Evolutionary conservation across 2,113 vertebrate species (phyloP).

Genomic region (Petromus typicus): DNA sequence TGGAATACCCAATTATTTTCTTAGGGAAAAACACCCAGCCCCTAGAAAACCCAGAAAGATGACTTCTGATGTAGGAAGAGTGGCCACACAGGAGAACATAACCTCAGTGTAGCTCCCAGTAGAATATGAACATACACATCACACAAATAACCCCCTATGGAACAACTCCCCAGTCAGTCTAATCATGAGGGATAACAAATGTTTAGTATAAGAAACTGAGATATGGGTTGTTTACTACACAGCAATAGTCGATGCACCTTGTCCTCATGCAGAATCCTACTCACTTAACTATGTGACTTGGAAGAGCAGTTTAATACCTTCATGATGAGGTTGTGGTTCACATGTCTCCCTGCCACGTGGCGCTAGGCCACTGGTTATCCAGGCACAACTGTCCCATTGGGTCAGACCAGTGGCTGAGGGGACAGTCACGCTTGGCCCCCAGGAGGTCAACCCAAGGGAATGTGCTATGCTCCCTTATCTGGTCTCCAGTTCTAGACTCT

Average conservation of each 20-base stretch:
- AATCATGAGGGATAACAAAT: not conserved
- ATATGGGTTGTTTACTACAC: not conserved
- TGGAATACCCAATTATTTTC: not conserved
- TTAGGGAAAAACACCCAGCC: not conserved
- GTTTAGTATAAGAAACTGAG: not conserved
- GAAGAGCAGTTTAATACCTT: not conserved
- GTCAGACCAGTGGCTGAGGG: no score
- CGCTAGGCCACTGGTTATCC: not conserved
- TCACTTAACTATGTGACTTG: not conserved
- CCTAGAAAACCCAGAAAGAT: not conserved
- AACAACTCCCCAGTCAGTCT: not conserved
- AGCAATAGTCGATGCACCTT: not conserved
- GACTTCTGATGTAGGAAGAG: not conserved
- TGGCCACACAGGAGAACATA: not conserved
- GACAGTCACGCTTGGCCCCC: no score
- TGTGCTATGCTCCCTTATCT: not conserved
- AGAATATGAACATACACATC: not conserved
- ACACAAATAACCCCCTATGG: not conserved
- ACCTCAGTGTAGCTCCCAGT: not conserved
- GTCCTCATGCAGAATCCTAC: not conserved
- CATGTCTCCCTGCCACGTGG: not conserved
- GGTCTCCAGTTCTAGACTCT: not conserved
- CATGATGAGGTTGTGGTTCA: not conserved
- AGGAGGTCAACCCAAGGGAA: not conserved
- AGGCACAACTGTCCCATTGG: not conserved